phyloP scores from a whole-genome alignment of 2,113 vertebrate genomes.

The Corythaixoides concolor region DNA sequence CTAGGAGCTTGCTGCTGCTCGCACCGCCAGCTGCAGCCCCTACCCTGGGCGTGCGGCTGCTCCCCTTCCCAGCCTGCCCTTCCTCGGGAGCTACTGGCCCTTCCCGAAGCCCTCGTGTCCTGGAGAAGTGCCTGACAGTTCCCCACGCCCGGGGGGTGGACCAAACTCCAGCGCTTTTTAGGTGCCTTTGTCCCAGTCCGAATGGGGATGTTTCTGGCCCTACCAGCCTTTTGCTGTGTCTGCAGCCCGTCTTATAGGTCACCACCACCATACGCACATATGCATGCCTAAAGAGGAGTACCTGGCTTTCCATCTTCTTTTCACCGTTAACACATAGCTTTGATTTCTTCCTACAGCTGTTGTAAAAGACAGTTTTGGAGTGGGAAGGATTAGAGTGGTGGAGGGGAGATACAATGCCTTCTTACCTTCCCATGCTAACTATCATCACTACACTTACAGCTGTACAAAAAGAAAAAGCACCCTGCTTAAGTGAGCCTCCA shows the following conservation, averaged over 20 bases:
- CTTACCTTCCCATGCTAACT: neutral
- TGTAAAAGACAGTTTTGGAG: neutral
- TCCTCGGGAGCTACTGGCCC: neutral
- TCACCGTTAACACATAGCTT: neutral
- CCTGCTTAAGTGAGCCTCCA: neutral
- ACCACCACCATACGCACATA: accelerated
- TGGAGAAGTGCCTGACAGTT: neutral
- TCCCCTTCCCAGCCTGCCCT: neutral
- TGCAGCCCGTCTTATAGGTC: neutral
- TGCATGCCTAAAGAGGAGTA: neutral
- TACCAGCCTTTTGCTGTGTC: neutral
- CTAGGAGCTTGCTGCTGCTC: neutral
- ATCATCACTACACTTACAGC: neutral
- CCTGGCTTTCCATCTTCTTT: neutral
- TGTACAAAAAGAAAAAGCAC: neutral
- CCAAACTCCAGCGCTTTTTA: neutral
- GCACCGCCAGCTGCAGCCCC: neutral
- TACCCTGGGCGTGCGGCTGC: neutral
- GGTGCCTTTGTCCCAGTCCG: neutral
- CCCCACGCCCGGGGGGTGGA: accelerated
- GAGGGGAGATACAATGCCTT: neutral
- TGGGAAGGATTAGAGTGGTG: neutral
- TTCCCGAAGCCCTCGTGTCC: neutral
- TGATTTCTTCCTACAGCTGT: neutral
- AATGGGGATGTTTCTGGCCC: neutral